Conservation (phyloP, 1,140 invertebrate genomes). For the Physella acuta region DNA sequence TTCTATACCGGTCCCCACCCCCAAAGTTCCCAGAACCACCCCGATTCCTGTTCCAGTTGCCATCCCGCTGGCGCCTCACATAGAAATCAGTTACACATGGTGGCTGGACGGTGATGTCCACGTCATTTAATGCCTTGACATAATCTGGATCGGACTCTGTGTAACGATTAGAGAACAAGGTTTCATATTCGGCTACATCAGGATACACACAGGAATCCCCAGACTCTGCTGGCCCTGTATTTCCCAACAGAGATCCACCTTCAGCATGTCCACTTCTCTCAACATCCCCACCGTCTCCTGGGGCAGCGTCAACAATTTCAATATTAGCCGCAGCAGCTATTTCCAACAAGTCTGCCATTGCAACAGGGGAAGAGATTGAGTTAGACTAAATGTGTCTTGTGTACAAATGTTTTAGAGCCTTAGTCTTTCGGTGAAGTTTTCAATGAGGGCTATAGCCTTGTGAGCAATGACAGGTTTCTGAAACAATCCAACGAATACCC, state of each 20-base stretch:
- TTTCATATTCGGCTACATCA: neutral
- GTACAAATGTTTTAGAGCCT: too few species aligned
- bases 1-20: neutral
- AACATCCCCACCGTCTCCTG: neutral
- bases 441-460: conserved; percentile 1
- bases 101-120: neutral
- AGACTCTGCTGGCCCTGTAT: neutral
- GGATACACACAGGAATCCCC: too few species aligned
- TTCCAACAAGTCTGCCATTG: conserved; percentile 17
- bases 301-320: neutral
- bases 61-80: neutral
- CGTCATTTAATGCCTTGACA: neutral
- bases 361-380: too few species aligned
- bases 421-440: neutral
- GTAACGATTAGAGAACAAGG: neutral
- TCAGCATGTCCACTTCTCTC: neutral
- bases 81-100: conserved; percentile 12
- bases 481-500: neutral
- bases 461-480: neutral
- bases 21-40: neutral
- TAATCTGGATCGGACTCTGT: conserved; percentile 9
- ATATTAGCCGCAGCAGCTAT: conserved; percentile 19
- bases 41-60: conserved; percentile 7
- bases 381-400: too few species aligned
- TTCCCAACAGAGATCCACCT: neutral